Evolutionary conservation across 2,888 invertebrate species (phyloP), one percentile per base, ranked within the genome.

Genomic region (Chironomus riparius): DNA sequence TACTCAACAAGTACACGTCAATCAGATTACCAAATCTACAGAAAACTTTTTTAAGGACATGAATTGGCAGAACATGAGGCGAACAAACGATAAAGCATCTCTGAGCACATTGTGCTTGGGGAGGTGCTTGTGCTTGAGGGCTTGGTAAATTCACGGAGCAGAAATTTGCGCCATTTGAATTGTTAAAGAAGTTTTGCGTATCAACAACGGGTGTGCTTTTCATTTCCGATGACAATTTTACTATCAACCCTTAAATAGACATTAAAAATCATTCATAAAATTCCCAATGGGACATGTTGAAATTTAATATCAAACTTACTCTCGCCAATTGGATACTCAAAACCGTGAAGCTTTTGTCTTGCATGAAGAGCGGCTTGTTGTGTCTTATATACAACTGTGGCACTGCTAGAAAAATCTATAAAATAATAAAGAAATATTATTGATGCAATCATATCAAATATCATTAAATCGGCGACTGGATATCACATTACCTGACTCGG

Each of bases 261-360:
- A 65, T 1, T 0, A 65, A 22, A 65, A 56, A 4, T 18, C 18
- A 56, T n/a, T n/a, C n/a, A 15, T n/a, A 50, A 50, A 50, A 50
- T 15, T 50, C 15, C 12, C 65, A 24, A 21, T 65, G 21, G 76
- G 92, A 92, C 78, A 96, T 86, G 77, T 7, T 56, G 56, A 21
- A 65, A 65, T 24, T 10, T 24, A 12, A 24, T 65, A 65, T 24
- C 65, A 24, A 38, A 24, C 65, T 65, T 65, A 62, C 91, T 87
- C 80, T 91, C 89, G 18, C 95, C 95, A 22, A 93, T 92, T 0
- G 97, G 96, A 85, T 95, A 97, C 83, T 97, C 96, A 83, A 97
- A 92, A 3, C 93, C 92, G 82, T 96, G 92, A 68, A 97, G 86
- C 83, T 95, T 95, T 78, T 94, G 92, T 79, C 91, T 85, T 68